Conservation (phyloP, 1,140 invertebrate genomes). For the Neelides sp. region DNA sequence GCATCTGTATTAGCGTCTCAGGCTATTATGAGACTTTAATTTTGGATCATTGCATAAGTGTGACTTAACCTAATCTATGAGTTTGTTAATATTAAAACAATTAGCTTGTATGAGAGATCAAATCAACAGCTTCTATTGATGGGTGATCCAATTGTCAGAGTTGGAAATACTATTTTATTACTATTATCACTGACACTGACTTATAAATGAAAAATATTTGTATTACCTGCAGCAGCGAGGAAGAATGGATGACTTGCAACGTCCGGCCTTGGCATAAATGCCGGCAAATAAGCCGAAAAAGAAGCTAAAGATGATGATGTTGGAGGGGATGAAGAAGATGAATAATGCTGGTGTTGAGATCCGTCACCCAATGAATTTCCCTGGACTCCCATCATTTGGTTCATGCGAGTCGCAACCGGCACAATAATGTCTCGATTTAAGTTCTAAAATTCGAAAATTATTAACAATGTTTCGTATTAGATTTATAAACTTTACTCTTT, state of each 20-base stretch:
- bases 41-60: too few species aligned
- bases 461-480: not conserved
- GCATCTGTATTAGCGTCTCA: too few species aligned
- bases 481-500: not conserved
- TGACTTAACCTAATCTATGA: too few species aligned
- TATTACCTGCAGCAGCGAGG: constrained; percentile 41
- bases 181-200: constrained; percentile 32
- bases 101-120: too few species aligned
- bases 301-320: constrained; percentile 12
- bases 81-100: too few species aligned
- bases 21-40: too few species aligned
- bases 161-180: not conserved
- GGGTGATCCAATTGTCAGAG: too few species aligned
- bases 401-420: constrained; percentile 27
- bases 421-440: constrained; percentile 26
- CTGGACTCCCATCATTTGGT: too few species aligned
- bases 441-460: constrained; percentile 10
- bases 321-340: constrained; percentile 34
- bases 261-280: constrained; percentile 42
- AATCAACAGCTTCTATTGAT: too few species aligned
- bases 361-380: constrained; percentile 30
- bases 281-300: constrained; percentile 33
- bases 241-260: constrained; percentile 37
- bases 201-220: constrained; percentile 33
- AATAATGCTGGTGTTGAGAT: constrained; percentile 30